Evolutionary conservation across 2,113 vertebrate genomes (phyloP), one percentile per base, ranked within the genome.

Genomic region (Archocentrus centrarchus): DNA sequence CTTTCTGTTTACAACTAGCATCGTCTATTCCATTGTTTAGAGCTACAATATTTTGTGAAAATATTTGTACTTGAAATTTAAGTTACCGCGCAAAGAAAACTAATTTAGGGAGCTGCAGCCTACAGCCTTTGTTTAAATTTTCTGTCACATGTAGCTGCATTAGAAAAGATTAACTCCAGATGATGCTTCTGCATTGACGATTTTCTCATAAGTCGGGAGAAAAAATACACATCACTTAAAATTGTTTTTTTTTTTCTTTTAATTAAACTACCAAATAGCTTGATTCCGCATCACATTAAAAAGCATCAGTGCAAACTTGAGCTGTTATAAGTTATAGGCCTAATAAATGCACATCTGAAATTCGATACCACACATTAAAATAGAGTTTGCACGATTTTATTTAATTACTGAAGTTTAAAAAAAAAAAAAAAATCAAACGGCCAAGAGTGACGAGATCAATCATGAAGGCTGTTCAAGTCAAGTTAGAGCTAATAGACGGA

Each of bases 401-500:
- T 91, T 53, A 91, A 93, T 91, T 88, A 91, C 81, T 84, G 62
- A 55, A 70, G 79, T 53, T 30, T 20, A 24, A 59, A 92, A 91
- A 86, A 86, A 53, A 55, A 55, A 24, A 24, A 24, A 24, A 24
- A 93, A 92, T 88, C 85, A 86, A 91, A 89, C 81, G 88, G 82
- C 86, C 75, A 77, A 47, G 91, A 91, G 86, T 88, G 91, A 90
- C 80, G 82, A 89, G 92, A 95, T 94, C 94, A 93, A 93, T 93
- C 93, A 90, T 76, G 80, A 53, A 14, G 90, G 88, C 79, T 89
- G 15, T 79, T 70, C 85, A 81, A 84, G 89, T 90, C 94, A 91
- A 79, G 86, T 68, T 86, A 77, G 6, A 22, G 93, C 92, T 93
- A 93, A 93, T 93, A 91, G 94, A 94, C 92, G 93, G 94, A 94